Conservation (phyloP, 2,113 vertebrate species). For the Ochotona princeps region DNA sequence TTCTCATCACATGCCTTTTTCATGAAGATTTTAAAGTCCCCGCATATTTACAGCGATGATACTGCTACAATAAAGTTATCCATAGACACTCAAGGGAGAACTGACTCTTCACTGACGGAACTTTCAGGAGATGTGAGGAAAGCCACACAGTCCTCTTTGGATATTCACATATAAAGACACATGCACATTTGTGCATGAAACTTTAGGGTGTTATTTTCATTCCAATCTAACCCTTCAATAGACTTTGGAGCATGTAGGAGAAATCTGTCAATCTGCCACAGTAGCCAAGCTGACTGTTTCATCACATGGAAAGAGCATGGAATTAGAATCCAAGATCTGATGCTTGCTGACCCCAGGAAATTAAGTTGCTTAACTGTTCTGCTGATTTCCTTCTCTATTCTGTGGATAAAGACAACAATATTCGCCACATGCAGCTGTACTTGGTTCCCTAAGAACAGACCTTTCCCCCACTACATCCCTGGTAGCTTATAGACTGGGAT, state of each 20-base stretch:
- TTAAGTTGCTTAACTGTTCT: background rate
- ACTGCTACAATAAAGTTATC: background rate
- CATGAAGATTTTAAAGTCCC: too few relatives aligned
- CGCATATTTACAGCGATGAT: background rate
- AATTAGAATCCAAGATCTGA: background rate
- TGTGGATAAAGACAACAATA: background rate
- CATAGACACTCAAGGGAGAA: background rate
- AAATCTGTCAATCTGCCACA: background rate
- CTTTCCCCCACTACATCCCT: background rate
- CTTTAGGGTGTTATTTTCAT: background rate
- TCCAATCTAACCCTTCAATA: background rate
- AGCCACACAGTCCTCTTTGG: background rate
- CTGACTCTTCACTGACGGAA: background rate
- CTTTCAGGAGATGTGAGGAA: constrained; percentile 18
- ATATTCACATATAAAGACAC: background rate
- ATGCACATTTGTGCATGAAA: background rate
- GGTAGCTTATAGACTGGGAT: background rate
- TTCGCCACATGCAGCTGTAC: background rate
- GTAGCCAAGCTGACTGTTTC: too few relatives aligned
- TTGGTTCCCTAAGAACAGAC: background rate
- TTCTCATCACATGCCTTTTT: too few relatives aligned
- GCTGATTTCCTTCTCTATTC: background rate
- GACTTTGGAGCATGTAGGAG: background rate
- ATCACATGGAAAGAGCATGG: background rate
- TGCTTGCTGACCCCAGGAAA: background rate